Evolutionary conservation across 1,140 invertebrate genomes (phyloP), one percentile per base, ranked within the genome.

Genomic region (Arctopsyche grandis): DNA sequence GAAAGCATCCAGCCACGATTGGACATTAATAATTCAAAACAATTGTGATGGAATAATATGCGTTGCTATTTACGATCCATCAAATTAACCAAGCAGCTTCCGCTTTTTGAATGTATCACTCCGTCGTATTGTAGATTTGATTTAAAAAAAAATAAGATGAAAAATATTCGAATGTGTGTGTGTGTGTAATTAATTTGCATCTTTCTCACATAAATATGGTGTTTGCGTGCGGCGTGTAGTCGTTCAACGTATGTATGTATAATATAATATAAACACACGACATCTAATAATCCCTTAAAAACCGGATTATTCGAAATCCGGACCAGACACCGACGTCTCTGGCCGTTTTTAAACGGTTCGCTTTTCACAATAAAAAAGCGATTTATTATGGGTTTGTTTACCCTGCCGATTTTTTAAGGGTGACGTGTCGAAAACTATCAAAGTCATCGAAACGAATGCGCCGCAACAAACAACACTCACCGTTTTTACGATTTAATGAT

Each of bases 171-270:
- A 12, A 10, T 52, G 48, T 46, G 44, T 52, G 48, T 52, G 48
- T 63, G 56, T 48, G 38, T 76, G 74, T 56, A 76, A 76, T 76
- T 76, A 76, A 76, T 76, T 76, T 76, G 74, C 74, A 76, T 76
- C 43, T 76, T 76, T 60, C 74, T 76, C 74, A 76, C 22, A 76
- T 76, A 76, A 76, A 76, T 76, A 76, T 43, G 24, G n/a, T 38
- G 29, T 76, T 43, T n/a, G 74, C 74, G 74, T 76, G 74, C 56
- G 10, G 26, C n/a, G n/a, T 63, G 21, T 43, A 21, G 56, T 29
- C 22, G 71, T 74, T 74, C 52, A 29, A 46, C 5, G 5, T 38
- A 38, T 7, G 7, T 7, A 38, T 38, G 7, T 7, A 38, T 70
- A 44, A n/a, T n/a, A n/a, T n/a, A 14, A 29, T 24, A 26, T 12